Conservation (phyloP, 2,797 vertebrate genomes). For the Callimico goeldii region DNA sequence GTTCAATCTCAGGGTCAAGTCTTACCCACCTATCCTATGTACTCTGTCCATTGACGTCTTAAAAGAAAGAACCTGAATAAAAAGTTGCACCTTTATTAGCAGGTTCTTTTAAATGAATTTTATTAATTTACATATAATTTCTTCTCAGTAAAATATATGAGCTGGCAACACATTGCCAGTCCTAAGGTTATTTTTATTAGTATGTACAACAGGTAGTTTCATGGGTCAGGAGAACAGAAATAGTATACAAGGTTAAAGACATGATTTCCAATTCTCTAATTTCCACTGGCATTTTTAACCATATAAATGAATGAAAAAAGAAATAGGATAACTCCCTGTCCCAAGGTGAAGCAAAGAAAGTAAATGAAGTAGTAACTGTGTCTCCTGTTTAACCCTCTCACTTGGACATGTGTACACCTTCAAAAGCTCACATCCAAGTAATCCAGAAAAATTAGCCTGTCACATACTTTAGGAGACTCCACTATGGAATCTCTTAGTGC, state of each 20-base stretch:
- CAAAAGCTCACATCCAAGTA: neutral
- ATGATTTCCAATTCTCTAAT: neutral
- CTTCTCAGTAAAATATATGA: neutral
- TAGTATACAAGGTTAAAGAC: neutral
- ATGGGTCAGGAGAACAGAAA: neutral
- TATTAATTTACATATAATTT: neutral
- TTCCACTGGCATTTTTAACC: neutral
- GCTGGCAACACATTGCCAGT: neutral
- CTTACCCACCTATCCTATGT: neutral
- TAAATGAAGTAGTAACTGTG: neutral
- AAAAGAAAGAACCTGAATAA: neutral
- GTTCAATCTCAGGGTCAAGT: neutral
- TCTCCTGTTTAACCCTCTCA: neutral
- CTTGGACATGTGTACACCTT: neutral
- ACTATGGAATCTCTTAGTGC: neutral
- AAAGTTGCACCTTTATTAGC: neutral
- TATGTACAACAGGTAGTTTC: neutral
- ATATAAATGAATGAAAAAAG: neutral
- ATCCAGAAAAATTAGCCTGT: neutral
- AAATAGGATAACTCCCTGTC: neutral
- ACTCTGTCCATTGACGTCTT: neutral
- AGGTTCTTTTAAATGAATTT: neutral
- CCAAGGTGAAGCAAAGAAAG: neutral
- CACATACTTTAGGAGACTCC: neutral
- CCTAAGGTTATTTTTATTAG: neutral